phyloP scores from a whole-genome alignment of 2,888 invertebrate genomes.

The Eristalis pertinax region DNA sequence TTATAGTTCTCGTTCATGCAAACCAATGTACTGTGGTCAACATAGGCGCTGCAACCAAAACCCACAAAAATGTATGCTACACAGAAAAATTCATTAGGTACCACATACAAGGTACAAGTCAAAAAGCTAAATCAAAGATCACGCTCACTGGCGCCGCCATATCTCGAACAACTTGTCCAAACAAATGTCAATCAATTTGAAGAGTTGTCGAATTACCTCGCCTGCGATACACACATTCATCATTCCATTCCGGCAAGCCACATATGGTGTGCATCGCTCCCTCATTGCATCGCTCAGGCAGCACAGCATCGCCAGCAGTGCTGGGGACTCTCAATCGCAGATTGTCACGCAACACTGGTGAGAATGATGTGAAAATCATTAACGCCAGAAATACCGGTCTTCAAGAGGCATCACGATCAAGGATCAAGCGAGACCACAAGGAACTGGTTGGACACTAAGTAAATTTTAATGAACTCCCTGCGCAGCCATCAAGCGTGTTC shows the following conservation, averaged over 20 bases:
- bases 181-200: slow-evolving; percentile 9
- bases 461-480: slow-evolving; percentile 63
- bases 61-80: too few relatives aligned
- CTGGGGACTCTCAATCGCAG: slow-evolving; percentile 34
- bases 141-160: not conserved
- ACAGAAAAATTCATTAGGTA: too few relatives aligned
- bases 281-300: not conserved
- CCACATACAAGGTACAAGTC: not conserved
- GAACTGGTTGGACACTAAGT: slow-evolving; percentile 63
- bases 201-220: slow-evolving; percentile 48
- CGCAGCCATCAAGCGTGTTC: not conserved
- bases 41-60: too few relatives aligned
- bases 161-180: not conserved
- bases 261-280: slow-evolving; percentile 13
- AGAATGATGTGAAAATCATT: slow-evolving; percentile 69
- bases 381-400: slow-evolving; percentile 66
- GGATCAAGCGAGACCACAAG: slow-evolving; percentile 23
- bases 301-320: not conserved
- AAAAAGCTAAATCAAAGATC: not conserved
- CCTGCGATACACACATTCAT: not conserved
- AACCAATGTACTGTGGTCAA: too few relatives aligned
- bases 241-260: not conserved
- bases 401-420: not conserved
- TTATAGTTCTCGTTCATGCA: too few relatives aligned
- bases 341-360: slow-evolving; percentile 60